Conservation (phyloP, 2,113 vertebrate genomes). For the Addax nasomaculatus region DNA sequence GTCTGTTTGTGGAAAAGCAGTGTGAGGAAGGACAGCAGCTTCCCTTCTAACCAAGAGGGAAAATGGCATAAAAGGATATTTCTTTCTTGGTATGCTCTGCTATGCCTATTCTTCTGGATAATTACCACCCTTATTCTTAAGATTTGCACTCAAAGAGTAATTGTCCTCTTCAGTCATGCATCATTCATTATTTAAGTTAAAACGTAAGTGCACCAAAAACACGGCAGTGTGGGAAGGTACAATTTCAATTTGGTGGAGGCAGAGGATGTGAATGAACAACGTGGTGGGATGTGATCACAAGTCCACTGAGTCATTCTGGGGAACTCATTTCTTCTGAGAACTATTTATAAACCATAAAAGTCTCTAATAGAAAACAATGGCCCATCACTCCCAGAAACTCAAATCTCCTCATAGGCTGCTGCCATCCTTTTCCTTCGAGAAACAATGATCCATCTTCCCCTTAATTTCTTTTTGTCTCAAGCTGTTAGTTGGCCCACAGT, state of each 20-base stretch:
- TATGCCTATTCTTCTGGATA: constrained; percentile 23
- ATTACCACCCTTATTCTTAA: constrained; percentile 38
- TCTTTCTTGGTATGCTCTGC: neutral
- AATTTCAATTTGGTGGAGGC: neutral
- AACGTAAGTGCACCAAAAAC: constrained; percentile 37
- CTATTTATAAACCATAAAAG: neutral
- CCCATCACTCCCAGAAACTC: neutral
- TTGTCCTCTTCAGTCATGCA: constrained; percentile 32
- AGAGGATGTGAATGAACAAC: neutral
- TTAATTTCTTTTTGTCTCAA: neutral
- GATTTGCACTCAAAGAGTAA: constrained; percentile 52
- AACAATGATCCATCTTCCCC: neutral
- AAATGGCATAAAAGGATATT: constrained; percentile 19
- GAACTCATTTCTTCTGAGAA: neutral
- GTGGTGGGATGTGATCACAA: neutral
- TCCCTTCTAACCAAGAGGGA: neutral
- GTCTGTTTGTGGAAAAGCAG: neutral
- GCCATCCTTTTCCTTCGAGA: neutral
- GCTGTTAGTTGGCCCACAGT: neutral
- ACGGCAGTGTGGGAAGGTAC: neutral
- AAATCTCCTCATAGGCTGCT: neutral
- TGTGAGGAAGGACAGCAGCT: neutral
- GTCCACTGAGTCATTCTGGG: neutral
- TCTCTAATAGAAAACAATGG: neutral
- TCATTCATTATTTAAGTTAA: constrained; percentile 48